phyloP scores from a whole-genome alignment of 1,140 invertebrate genomes.

The Heterodera schachtii region DNA sequence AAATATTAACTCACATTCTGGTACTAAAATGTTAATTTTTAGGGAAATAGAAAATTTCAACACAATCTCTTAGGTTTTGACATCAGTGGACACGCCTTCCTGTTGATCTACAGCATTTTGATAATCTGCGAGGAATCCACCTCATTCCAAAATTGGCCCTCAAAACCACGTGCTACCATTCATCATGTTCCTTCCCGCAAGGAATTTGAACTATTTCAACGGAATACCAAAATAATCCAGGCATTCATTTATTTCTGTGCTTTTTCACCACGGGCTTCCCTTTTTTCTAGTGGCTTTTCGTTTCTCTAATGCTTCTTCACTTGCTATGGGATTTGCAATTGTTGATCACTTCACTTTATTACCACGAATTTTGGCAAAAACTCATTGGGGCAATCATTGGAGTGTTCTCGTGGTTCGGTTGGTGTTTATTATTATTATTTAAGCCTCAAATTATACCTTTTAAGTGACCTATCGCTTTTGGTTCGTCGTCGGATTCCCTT shows the following conservation, averaged over 20 bases:
- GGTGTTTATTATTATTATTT: neutral
- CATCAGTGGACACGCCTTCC: conserved; percentile 58
- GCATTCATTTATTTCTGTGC: neutral
- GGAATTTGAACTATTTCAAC: conserved; percentile 46
- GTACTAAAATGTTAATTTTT: too few relatives aligned
- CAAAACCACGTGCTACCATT: conserved; percentile 14
- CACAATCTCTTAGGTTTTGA: conserved; percentile 39
- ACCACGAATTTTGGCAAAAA: conserved; percentile 31
- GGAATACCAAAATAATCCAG: conserved; percentile 80
- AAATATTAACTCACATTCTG: too few relatives aligned
- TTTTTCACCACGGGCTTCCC: neutral
- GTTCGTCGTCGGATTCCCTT: conserved; percentile 30
- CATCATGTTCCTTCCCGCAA: conserved; percentile 11
- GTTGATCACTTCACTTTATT: conserved; percentile 25
- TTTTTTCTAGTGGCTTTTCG: conserved; percentile 29
- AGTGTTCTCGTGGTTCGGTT: conserved; percentile 23
- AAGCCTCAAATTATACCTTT: neutral
- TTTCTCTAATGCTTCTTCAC: conserved; percentile 15
- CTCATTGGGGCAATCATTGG: conserved; percentile 26
- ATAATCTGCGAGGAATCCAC: conserved; percentile 61
- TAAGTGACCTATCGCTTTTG: conserved; percentile 29
- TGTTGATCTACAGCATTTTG: conserved; percentile 58
- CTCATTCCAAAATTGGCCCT: conserved; percentile 56
- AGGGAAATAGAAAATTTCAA: too few relatives aligned
- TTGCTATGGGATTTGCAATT: conserved; percentile 33